Conservation (phyloP, 2,888 invertebrate species). For the Hemithea aestivaria region DNA sequence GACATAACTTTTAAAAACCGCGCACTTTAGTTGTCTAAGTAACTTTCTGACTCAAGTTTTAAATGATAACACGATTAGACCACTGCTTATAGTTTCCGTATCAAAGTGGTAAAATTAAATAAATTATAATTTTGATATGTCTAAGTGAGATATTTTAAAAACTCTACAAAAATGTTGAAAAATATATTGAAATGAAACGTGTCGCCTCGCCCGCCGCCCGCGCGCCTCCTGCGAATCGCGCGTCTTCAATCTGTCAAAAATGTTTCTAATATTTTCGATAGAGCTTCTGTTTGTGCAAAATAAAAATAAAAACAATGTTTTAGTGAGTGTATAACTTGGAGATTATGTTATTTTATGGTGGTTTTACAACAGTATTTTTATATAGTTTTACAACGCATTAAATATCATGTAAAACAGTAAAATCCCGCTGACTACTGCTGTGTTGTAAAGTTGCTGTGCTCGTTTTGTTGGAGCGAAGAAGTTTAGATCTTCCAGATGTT, state of each 20-base stretch:
- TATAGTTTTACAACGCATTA: conserved; percentile 33
- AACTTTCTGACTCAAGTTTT: too few relatives aligned
- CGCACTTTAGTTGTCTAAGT: too few relatives aligned
- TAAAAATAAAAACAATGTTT: conserved; percentile 47
- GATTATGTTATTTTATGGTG: conserved; percentile 38
- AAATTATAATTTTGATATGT: too few relatives aligned
- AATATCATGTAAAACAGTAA: conserved; percentile 43
- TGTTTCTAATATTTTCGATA: conserved; percentile 42
- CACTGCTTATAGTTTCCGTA: too few relatives aligned
- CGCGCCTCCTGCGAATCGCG: too few relatives aligned
- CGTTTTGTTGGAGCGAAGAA: conserved; percentile 24
- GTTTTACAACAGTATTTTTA: conserved; percentile 31
- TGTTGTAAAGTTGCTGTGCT: conserved; percentile 44
- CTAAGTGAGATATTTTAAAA: too few relatives aligned
- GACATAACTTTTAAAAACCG: too few relatives aligned
- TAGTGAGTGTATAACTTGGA: conserved; percentile 31
- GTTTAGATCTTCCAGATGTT: conserved; percentile 60
- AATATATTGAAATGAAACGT: conserved; percentile 1
- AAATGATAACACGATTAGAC: too few relatives aligned
- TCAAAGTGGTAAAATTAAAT: too few relatives aligned
- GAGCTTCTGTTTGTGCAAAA: conserved; percentile 50
- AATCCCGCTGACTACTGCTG: conserved; percentile 28
- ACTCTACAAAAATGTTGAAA: conserved; percentile 44
- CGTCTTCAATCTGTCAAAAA: conserved; percentile 11
- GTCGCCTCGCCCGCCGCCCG: conserved; percentile 2